A percentile compares a stretch with the other conserved stretches of the same genome.
These are phyloP conservation scores for Cataglyphis altisquamis DNA, from an alignment of 2,888 invertebrate species.

Conservation along the genomic window DNA sequence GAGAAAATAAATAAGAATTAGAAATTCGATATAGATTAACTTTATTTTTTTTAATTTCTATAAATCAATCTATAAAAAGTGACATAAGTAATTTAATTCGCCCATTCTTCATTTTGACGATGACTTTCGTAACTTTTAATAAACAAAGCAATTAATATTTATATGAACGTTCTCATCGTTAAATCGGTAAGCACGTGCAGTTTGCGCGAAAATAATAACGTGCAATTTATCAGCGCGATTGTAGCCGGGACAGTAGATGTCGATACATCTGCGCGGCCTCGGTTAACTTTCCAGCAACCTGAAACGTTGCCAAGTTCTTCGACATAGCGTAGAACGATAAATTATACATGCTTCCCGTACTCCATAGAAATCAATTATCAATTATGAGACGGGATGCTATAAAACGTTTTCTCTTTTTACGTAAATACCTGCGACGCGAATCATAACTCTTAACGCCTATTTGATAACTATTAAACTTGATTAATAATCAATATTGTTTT, in stretches of 20 bases:
- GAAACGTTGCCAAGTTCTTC: conserved; percentile 75
- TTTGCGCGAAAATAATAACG: conserved; percentile 69
- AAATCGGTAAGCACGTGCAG: conserved; percentile 36
- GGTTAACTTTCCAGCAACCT: conserved; percentile 74
- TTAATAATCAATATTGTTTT: conserved; percentile 15
- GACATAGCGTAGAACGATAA: conserved; percentile 65
- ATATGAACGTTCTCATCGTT: conserved; percentile 34
- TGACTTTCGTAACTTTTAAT: neutral
- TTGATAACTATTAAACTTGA: conserved; percentile 7
- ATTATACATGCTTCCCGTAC: conserved; percentile 63
- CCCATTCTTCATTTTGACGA: neutral
- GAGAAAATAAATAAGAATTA: neutral
- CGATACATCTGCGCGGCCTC: conserved; percentile 70
- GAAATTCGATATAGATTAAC: neutral
- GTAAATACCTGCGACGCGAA: neutral
- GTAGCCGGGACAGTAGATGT: conserved; percentile 67
- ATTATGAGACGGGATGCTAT: conserved; percentile 57
- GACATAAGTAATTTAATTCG: conserved; percentile 3
- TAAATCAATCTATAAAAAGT: neutral
- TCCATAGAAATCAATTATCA: conserved; percentile 71
- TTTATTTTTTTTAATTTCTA: neutral
- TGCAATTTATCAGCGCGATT: conserved; percentile 71
- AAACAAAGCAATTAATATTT: conserved; percentile 46
- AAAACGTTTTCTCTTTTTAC: conserved; percentile 13
- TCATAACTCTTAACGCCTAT: neutral